Evolutionary conservation across 2,888 invertebrate species (phyloP), one percentile per base, ranked within the genome.

Genomic region (Harpalus rufipes): DNA sequence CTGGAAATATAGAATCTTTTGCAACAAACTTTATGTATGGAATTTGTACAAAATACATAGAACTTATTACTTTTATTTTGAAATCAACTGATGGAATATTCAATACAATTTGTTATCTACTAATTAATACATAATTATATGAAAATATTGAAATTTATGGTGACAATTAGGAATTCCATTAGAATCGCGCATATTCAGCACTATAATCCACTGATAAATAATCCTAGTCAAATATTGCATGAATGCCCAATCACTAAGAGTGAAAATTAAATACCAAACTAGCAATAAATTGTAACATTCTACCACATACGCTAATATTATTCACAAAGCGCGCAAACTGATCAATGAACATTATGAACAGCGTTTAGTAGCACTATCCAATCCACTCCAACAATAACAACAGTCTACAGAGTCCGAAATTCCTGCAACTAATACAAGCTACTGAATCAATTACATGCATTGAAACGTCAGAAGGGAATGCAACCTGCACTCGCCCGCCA

Each of bases 381-480:
- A n/a, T 72, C 21, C 65, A 51, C 65, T 44, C 83, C 16, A 51
- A 84, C 14, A 59, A 84, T 61, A 61, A 84, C 63, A 84, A 79
- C 79, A n/a, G 18, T 1, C 16, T 74, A 74, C 74, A 61, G 44
- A 21, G 78, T 41, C 74, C 61, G 79, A 78, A 84, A 84, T 84
- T 79, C 84, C 84, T 41, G 76, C 63, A 65, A 84, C 82, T 82
- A 82, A 72, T 82, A 68, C 32, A 39, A 39, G 59, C 58, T 56
- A 84, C 78, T 56, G 78, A 79, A 84, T 84, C 84, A 79, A 84
- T 84, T 79, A 79, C 58, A 61, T 25, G 84, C 79, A 84, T 84
- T 79, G 78, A 76, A 84, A 79, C 58, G 84, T 79, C 78, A 68
- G 44, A n/a, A 5, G 65, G 51, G 78, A 25, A 84, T 78, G 84